phyloP scores from a whole-genome alignment of 2,888 invertebrate genomes.

The Troglohyphantes excavatus region DNA sequence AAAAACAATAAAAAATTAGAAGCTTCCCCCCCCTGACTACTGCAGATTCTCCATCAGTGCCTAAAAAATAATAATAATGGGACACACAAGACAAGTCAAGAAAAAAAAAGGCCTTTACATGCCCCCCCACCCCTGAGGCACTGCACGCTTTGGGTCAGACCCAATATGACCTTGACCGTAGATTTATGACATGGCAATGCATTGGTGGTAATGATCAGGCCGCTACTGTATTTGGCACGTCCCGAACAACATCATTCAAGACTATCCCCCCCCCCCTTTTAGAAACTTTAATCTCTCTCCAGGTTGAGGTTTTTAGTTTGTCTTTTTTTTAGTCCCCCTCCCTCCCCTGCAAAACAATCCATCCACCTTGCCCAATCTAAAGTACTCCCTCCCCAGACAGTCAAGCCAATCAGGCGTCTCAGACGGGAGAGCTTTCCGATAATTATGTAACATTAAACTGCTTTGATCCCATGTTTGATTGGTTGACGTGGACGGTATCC shows the following conservation, averaged over 20 bases:
- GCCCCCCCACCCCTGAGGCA: constrained; percentile 37
- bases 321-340: constrained; percentile 22
- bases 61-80: constrained; percentile 71
- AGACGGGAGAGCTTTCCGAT: constrained; percentile 49
- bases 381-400: constrained; percentile 46
- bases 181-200: constrained; percentile 73
- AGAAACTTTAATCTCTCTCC: constrained; percentile 59
- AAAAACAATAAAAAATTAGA: constrained; percentile 44
- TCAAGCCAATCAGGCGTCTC: constrained; percentile 71
- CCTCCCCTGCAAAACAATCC: constrained; percentile 3
- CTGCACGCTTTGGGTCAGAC: constrained; percentile 77
- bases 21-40: constrained; percentile 15
- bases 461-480: constrained; percentile 53
- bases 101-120: constrained; percentile 32
- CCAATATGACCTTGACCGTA: constrained; percentile 75
- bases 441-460: constrained; percentile 78
- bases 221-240: constrained; percentile 78
- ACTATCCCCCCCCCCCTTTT: constrained; percentile 1
- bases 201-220: constrained; percentile 76
- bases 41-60: constrained; percentile 41
- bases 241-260: constrained; percentile 54
- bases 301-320: not conserved
- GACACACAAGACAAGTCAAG: constrained; percentile 54
- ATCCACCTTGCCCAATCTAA: constrained; percentile 62
- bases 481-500: constrained; percentile 62